Evolutionary conservation across 1,140 invertebrate genomes (phyloP).

Genomic region (Drosophila equinoxialis): DNA sequence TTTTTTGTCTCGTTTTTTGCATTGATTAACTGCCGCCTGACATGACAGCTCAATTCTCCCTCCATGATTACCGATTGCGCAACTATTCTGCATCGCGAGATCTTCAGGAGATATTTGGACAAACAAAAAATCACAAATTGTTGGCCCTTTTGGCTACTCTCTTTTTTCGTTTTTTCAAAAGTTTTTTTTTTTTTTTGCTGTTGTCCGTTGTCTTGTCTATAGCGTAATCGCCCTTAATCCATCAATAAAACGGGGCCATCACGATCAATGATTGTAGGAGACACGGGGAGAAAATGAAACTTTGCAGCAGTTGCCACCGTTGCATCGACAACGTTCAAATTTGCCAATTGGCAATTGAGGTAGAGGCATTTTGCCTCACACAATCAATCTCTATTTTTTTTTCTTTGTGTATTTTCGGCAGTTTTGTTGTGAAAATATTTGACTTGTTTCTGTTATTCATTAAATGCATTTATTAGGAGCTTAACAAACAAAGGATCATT

Average conservation of each 20-base stretch:
- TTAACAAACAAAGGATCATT: slow-evolving; percentile 53
- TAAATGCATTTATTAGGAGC: slow-evolving; percentile 73
- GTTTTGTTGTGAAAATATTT: slow-evolving; percentile 76
- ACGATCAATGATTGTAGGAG: slow-evolving; percentile 48
- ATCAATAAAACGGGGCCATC: slow-evolving; percentile 83
- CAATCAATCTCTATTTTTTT: slow-evolving; percentile 63
- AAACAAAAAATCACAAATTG: slow-evolving; percentile 56
- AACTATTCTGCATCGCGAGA: slow-evolving; percentile 59
- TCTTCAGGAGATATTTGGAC: slow-evolving; percentile 48
- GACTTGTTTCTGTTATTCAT: slow-evolving; percentile 60
- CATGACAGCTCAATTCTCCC: slow-evolving; percentile 80
- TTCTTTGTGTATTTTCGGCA: slow-evolving; percentile 19
- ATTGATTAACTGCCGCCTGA: slow-evolving; percentile 81
- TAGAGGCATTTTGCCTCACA: slow-evolving; percentile 48
- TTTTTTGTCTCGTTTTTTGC: slow-evolving; percentile 55
- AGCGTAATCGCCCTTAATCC: slow-evolving; percentile 82
- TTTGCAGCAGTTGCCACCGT: slow-evolving; percentile 68
- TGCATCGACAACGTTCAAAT: slow-evolving; percentile 71
- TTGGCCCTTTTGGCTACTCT: slow-evolving; percentile 64
- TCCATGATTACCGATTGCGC: slow-evolving; percentile 80
- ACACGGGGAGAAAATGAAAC: slow-evolving; percentile 18
- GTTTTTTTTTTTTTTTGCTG: slow-evolving; percentile 7
- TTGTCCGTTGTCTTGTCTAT: slow-evolving; percentile 47
- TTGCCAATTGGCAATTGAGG: slow-evolving; percentile 75
- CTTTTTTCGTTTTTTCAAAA: background rate